Evolutionary conservation across 2,797 vertebrate species (phyloP).

Genomic region (Anabacerthia variegaticeps): DNA sequence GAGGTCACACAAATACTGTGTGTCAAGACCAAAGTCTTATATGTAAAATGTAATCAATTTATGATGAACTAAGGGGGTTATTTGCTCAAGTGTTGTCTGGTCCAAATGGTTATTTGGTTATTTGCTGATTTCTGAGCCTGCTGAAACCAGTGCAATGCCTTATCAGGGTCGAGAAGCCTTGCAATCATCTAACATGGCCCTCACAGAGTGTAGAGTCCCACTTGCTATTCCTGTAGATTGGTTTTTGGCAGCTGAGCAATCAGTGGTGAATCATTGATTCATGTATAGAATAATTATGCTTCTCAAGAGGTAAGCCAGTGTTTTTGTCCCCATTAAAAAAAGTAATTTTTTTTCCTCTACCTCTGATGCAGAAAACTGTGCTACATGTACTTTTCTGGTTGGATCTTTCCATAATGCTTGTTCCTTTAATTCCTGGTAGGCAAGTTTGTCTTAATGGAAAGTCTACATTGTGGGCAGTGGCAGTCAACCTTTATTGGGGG

Average conservation of each 20-base stretch:
- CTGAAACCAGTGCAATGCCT: background rate
- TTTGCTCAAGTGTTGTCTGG: background rate
- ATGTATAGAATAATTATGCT: background rate
- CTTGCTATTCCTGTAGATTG: background rate
- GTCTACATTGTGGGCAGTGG: background rate
- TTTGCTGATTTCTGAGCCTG: slow-evolving; percentile 25
- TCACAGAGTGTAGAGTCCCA: background rate
- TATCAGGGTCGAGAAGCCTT: background rate
- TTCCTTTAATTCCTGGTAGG: background rate
- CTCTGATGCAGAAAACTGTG: background rate
- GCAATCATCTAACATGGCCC: background rate
- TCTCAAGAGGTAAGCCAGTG: background rate
- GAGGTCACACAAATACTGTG: background rate
- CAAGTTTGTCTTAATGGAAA: background rate
- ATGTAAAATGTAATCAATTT: background rate
- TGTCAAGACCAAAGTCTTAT: background rate
- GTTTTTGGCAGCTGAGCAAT: background rate
- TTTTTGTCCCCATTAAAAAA: background rate
- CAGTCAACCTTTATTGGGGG: background rate
- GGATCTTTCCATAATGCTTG: background rate
- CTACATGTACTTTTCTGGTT: background rate
- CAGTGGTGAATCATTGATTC: background rate
- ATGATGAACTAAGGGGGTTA: background rate
- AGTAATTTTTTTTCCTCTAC: background rate
- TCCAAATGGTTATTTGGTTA: background rate